Percentiles rank a stretch among this genome's conserved stretches.
phyloP scores from a whole-genome alignment of 2,888 invertebrate genomes.

The Lepidonotus clava region DNA sequence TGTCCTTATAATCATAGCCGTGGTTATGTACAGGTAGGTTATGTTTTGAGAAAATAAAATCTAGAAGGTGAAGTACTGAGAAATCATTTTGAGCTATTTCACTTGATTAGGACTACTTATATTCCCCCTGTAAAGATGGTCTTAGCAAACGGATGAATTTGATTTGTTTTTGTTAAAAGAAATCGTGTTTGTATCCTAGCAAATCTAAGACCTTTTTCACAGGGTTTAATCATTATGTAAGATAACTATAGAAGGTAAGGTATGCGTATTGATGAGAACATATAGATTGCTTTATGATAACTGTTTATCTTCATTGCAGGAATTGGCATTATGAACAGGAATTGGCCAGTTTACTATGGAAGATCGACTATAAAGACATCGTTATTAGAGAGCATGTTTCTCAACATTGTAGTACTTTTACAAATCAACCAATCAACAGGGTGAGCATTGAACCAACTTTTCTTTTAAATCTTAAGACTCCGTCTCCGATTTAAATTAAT shows the following conservation, averaged over 20 bases:
- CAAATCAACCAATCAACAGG: background rate
- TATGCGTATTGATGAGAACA: too few species aligned
- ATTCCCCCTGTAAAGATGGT: too few species aligned
- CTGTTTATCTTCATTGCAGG: background rate
- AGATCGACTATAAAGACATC: conserved; percentile 94
- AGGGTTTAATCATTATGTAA: too few species aligned
- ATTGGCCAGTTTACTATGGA: conserved; percentile 94
- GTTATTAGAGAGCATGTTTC: conserved; percentile 30
- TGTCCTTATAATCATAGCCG: conserved; percentile 86
- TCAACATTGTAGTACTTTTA: background rate
- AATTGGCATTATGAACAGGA: conserved; percentile 97
- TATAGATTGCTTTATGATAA: background rate
- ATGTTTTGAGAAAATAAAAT: background rate
- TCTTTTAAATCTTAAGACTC: too few species aligned
- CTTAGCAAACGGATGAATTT: too few species aligned
- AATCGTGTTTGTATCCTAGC: too few species aligned
- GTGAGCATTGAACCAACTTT: background rate
- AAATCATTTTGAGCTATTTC: background rate
- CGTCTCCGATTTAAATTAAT: too few species aligned
- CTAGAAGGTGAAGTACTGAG: background rate
- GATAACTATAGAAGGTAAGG: too few species aligned
- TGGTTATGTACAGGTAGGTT: conserved; percentile 84
- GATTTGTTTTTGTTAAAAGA: too few species aligned
- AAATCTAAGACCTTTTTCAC: too few species aligned
- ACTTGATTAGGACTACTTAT: background rate